A percentile compares a stretch with the other conserved stretches of the same genome.
Conservation (phyloP, 92 coral and sea anemone species). For the Palythoa grandis region DNA sequence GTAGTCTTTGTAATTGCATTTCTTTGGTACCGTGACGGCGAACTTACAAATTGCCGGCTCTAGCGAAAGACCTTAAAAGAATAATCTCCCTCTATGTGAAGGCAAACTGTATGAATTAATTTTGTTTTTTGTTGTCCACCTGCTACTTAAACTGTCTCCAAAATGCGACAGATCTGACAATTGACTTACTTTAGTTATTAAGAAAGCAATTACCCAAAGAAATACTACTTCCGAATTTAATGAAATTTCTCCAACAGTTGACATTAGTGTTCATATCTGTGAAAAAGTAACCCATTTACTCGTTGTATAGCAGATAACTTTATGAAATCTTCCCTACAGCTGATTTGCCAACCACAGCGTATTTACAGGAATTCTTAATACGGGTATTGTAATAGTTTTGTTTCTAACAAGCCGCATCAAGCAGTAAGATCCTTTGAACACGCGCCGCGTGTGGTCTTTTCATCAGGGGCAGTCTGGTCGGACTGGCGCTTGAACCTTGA, state of each 20-base stretch:
- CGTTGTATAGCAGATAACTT: slow-evolving; percentile 40
- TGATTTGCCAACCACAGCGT: slow-evolving; percentile 33
- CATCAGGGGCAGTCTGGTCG: not conserved
- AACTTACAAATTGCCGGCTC: not conserved
- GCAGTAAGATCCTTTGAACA: slow-evolving; percentile 28
- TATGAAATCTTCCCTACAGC: slow-evolving; percentile 36
- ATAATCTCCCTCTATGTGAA: slow-evolving; percentile 3
- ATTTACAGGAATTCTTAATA: slow-evolving; percentile 63
- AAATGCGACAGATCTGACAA: slow-evolving; percentile 86
- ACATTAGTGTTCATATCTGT: slow-evolving; percentile 67
- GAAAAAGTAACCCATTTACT: slow-evolving; percentile 67
- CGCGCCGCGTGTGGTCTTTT: slow-evolving; percentile 20
- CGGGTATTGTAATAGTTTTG: slow-evolving; percentile 43
- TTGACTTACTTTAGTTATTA: slow-evolving; percentile 97
- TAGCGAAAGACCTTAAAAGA: not conserved
- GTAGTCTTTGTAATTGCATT: not conserved
- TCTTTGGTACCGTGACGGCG: not conserved
- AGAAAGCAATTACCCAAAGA: slow-evolving; percentile 93
- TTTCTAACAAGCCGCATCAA: slow-evolving; percentile 34
- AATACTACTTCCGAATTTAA: slow-evolving; percentile 87
- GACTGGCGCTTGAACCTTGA: not conserved
- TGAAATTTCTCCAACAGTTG: slow-evolving; percentile 80
- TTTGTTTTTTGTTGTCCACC: slow-evolving; percentile 61
- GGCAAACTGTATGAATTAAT: slow-evolving; percentile 18
- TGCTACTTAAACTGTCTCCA: slow-evolving; percentile 70